Evolutionary conservation across 2,113 vertebrate species (phyloP).

Genomic region (Microcebus lehilahytsara): DNA sequence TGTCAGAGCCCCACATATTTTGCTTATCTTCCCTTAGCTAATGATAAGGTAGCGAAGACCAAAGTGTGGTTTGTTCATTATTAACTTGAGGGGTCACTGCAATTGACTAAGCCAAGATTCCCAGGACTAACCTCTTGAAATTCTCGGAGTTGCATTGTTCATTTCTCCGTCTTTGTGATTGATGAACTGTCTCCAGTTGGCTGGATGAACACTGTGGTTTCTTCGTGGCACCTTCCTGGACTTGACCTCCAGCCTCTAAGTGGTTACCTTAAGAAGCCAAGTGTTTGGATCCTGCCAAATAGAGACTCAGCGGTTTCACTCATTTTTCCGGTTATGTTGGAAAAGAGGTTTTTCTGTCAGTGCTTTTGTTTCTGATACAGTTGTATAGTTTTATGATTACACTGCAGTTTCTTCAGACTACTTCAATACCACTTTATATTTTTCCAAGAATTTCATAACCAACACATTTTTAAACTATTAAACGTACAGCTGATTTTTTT

Average conservation of each 20-base stretch:
- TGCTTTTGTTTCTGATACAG: slow-evolving; percentile 8
- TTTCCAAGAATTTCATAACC: slow-evolving; percentile 34
- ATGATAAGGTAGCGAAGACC: not conserved
- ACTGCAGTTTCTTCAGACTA: slow-evolving; percentile 26
- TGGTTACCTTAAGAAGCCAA: slow-evolving; percentile 18
- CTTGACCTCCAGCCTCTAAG: not conserved
- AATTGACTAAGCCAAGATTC: not conserved
- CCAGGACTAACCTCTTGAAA: not conserved
- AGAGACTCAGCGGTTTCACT: not conserved
- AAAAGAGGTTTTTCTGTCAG: not conserved
- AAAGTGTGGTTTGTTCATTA: not conserved
- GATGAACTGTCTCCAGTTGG: not conserved
- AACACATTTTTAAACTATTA: not conserved
- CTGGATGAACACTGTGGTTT: not conserved
- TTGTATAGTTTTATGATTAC: slow-evolving; percentile 13
- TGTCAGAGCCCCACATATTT: not conserved
- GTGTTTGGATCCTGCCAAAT: not conserved
- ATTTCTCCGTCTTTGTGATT: slow-evolving; percentile 26
- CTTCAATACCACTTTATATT: not conserved
- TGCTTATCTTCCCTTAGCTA: not conserved
- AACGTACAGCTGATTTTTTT: not conserved
- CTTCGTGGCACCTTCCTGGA: not conserved
- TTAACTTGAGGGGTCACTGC: not conserved
- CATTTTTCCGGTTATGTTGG: not conserved
- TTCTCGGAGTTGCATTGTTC: not conserved